phyloP scores from a whole-genome alignment of 2,797 vertebrate species.

The Chloroceryle inda region DNA sequence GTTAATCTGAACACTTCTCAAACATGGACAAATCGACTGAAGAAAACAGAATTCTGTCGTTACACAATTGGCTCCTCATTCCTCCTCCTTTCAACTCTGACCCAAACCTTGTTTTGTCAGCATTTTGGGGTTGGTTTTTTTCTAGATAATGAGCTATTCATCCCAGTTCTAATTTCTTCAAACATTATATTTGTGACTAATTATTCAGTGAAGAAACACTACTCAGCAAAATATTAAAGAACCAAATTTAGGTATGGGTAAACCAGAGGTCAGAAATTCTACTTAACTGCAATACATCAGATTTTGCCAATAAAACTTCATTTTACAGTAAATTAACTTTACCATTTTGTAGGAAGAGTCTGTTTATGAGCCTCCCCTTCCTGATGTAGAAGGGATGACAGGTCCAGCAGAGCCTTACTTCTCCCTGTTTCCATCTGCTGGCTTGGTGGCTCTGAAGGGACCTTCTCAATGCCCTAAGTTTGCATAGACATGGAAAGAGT shows the following conservation, averaged over 20 bases:
- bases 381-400: neutral
- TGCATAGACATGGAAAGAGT: rapidly evolving
- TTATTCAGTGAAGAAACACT: neutral
- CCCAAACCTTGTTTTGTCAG: neutral
- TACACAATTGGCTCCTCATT: neutral
- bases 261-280: neutral
- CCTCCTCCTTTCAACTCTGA: neutral
- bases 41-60: neutral
- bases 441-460: neutral
- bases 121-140: neutral
- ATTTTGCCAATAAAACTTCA: neutral
- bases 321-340: neutral
- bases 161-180: neutral
- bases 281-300: neutral
- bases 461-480: neutral
- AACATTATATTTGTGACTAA: neutral
- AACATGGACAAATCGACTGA: neutral
- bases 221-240: neutral
- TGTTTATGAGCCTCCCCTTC: neutral
- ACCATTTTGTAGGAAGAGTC: neutral
- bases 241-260: neutral
- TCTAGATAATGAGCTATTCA: neutral
- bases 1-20: neutral
- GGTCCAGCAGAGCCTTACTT: rapidly evolving
- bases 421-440: neutral